These are phyloP conservation scores for Trididemnum clinides DNA, from an alignment of 23 tunicate genomes.

Conservation along the genomic window DNA sequence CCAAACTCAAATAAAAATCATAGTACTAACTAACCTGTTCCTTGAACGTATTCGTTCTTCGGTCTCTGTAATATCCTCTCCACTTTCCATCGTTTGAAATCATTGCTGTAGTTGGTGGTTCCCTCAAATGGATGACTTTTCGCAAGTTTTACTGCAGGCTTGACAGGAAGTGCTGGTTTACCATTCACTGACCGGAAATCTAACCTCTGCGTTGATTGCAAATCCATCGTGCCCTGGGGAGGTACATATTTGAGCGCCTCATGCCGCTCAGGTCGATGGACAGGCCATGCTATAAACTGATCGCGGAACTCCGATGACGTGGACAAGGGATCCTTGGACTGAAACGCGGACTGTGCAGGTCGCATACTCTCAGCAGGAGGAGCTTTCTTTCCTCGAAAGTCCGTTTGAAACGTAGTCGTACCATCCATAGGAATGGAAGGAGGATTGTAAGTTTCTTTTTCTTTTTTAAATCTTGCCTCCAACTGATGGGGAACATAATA, in stretches of 20 bases:
- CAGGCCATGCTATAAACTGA: constrained; percentile 87
- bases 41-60: constrained; percentile 45
- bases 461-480: constrained; percentile 51
- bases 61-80: constrained; percentile 37
- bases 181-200: constrained; percentile 49
- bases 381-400: constrained; percentile 53
- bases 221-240: constrained; percentile 77
- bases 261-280: constrained; percentile 45
- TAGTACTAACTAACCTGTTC: constrained; percentile 42
- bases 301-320: constrained; percentile 89
- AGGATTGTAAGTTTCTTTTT: constrained; percentile 45
- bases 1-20: no score
- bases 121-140: constrained; percentile 66
- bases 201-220: constrained; percentile 57
- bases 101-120: constrained; percentile 72
- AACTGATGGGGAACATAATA: constrained; percentile 63
- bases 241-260: constrained; percentile 51
- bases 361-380: constrained; percentile 82
- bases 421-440: constrained; percentile 79
- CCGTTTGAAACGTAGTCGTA: constrained; percentile 57
- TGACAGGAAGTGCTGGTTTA: constrained; percentile 52
- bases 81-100: constrained; percentile 77
- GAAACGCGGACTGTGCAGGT: constrained; percentile 58
- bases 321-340: constrained; percentile 68
- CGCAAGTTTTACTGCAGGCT: constrained; percentile 36